These are phyloP conservation scores for Propithecus deckenii DNA, from an alignment of 2,797 vertebrate genomes.

Conservation along the genomic window DNA sequence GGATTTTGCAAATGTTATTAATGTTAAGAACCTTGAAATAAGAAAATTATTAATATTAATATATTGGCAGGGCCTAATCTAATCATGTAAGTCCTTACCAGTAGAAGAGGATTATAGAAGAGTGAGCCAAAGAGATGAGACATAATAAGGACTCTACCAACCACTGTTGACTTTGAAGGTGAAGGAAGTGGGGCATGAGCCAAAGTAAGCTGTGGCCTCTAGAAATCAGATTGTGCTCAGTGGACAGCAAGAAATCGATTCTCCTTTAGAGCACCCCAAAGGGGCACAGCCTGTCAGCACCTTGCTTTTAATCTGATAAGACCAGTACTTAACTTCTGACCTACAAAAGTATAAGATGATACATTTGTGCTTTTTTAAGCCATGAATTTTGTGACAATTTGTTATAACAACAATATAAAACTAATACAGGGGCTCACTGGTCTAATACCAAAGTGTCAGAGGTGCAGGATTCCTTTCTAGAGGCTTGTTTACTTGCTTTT, in stretches of 20 bases:
- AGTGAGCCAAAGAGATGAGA: background rate
- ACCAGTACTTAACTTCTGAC: background rate
- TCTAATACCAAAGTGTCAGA: background rate
- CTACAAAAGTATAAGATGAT: background rate
- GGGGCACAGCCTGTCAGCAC: background rate
- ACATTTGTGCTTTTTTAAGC: background rate
- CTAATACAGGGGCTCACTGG: background rate
- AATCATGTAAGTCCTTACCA: background rate
- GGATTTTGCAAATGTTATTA: background rate
- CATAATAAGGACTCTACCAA: background rate
- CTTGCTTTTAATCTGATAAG: background rate
- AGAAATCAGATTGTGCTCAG: background rate
- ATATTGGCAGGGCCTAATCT: background rate
- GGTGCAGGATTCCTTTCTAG: background rate
- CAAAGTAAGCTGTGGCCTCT: background rate
- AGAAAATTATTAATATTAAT: background rate
- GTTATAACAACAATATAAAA: background rate
- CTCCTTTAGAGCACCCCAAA: background rate
- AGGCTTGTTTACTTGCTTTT: background rate
- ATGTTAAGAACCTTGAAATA: background rate
- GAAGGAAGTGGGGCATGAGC: background rate
- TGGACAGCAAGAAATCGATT: background rate
- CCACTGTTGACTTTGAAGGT: background rate
- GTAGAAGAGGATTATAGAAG: background rate
- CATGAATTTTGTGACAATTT: background rate